Evolutionary conservation across 2,888 invertebrate species (phyloP).

Genomic region (Autographa gamma): DNA sequence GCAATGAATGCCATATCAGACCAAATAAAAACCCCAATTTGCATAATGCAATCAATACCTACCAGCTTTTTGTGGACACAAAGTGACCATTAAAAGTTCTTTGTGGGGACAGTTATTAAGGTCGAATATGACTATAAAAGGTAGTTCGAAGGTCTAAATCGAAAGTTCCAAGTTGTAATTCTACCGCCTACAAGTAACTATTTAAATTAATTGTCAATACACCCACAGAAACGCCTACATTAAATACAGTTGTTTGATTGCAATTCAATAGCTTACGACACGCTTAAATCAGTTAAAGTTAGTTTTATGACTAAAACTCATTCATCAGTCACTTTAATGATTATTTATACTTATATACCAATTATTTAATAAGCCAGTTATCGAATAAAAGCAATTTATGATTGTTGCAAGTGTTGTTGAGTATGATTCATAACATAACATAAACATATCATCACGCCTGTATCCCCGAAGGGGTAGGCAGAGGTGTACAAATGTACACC

Average conservation of each 20-base stretch:
- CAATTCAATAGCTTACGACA: conserved; percentile 19
- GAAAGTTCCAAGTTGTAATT: conserved; percentile 54
- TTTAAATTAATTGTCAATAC: conserved; percentile 39
- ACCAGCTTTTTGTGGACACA: conserved; percentile 25
- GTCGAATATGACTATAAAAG: conserved; percentile 32
- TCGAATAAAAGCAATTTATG: too few species aligned
- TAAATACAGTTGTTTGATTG: conserved; percentile 19
- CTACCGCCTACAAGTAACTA: conserved; percentile 29
- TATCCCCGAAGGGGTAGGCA: too few species aligned
- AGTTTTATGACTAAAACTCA: conserved; percentile 31
- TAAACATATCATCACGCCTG: too few species aligned
- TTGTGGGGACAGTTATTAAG: conserved; percentile 33
- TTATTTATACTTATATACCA: not conserved
- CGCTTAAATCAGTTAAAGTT: conserved; percentile 19
- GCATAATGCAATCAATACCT: conserved; percentile 8
- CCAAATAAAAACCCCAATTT: conserved; percentile 23
- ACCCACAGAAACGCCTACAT: conserved; percentile 51
- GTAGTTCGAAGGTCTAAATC: conserved; percentile 50
- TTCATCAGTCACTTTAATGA: conserved; percentile 13
- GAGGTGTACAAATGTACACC: too few species aligned
- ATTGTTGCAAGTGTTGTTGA: conserved; percentile 6
- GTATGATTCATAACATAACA: too few species aligned
- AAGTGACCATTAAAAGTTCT: conserved; percentile 34
- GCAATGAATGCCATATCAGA: not conserved
- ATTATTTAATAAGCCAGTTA: too few species aligned